These are phyloP conservation scores for Eupeodes corollae DNA, from an alignment of 1,140 invertebrate genomes.

Conservation along the genomic window DNA sequence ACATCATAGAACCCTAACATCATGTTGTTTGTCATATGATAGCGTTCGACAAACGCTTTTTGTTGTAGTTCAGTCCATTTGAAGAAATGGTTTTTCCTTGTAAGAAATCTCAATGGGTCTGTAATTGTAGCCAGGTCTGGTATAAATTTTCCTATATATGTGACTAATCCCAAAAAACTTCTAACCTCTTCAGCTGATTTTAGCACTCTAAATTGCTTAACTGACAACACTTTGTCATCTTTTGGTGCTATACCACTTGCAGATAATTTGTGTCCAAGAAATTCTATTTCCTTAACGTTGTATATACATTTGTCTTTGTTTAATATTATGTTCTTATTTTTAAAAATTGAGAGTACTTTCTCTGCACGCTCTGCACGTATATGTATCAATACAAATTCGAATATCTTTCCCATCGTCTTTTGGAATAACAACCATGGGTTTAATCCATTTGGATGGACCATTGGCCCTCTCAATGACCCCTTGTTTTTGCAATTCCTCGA, in stretches of 20 bases:
- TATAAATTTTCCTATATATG: too few species aligned
- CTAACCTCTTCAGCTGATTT: too few species aligned
- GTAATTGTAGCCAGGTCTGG: slow-evolving; percentile 20
- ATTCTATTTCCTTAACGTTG: too few species aligned
- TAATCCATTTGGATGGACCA: too few species aligned
- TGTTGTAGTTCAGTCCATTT: slow-evolving; percentile 6
- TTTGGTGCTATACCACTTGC: slow-evolving; percentile 13
- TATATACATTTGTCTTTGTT: slow-evolving; percentile 22
- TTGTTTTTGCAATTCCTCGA: slow-evolving; percentile 4
- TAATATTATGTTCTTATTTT: slow-evolving; percentile 13
- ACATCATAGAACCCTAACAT: too few species aligned
- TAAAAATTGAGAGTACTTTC: too few species aligned
- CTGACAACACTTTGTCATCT: too few species aligned
- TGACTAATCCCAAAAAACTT: too few species aligned
- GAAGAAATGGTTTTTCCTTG: slow-evolving; percentile 6
- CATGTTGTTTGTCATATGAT: too few species aligned
- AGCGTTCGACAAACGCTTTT: too few species aligned
- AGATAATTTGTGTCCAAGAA: too few species aligned
- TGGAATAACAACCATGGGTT: neutral
- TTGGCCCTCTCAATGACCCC: neutral
- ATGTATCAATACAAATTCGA: slow-evolving; percentile 33
- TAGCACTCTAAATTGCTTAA: too few species aligned
- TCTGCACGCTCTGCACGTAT: slow-evolving; percentile 23
- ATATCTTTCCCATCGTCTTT: slow-evolving; percentile 18
- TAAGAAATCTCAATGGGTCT: slow-evolving; percentile 18